Conservation (phyloP, 2,888 invertebrate species). For the Elaeidobius kamerunicus region DNA sequence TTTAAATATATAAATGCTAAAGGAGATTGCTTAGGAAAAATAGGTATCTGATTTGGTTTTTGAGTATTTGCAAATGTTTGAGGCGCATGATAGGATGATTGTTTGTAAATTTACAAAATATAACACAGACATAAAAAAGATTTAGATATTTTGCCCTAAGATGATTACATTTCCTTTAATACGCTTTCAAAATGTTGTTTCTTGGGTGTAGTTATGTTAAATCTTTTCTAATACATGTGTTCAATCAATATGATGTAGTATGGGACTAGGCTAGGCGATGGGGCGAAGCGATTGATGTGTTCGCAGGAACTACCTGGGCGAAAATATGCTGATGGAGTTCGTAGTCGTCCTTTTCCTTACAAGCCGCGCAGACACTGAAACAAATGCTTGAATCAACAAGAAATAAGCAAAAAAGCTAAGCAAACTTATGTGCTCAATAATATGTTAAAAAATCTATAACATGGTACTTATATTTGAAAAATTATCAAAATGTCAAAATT, state of each 20-base stretch:
- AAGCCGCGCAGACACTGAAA: slow-evolving; percentile 67
- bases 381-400: slow-evolving; percentile 7
- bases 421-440: too few relatives aligned
- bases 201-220: too few relatives aligned
- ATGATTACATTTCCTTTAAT: too few relatives aligned
- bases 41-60: slow-evolving; percentile 23
- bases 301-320: slow-evolving; percentile 59
- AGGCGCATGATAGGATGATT: slow-evolving; percentile 8
- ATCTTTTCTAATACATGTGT: too few relatives aligned
- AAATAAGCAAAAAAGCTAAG: not conserved
- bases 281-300: slow-evolving; percentile 21
- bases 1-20: slow-evolving; percentile 5
- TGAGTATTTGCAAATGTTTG: slow-evolving; percentile 21
- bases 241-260: slow-evolving; percentile 21
- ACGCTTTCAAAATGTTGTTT: slow-evolving; percentile 1
- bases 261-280: slow-evolving; percentile 34
- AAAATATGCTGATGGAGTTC: slow-evolving; percentile 73
- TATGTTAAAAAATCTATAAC: too few relatives aligned
- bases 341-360: slow-evolving; percentile 70
- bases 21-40: slow-evolving; percentile 23
- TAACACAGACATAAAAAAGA: too few relatives aligned
- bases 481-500: too few relatives aligned
- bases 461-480: too few relatives aligned
- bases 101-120: too few relatives aligned
- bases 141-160: too few relatives aligned